Percentiles rank a stretch among this genome's conserved stretches.
Conservation (phyloP, 53 echinoderm and acorn worm species). For the Astropecten irregularis region DNA sequence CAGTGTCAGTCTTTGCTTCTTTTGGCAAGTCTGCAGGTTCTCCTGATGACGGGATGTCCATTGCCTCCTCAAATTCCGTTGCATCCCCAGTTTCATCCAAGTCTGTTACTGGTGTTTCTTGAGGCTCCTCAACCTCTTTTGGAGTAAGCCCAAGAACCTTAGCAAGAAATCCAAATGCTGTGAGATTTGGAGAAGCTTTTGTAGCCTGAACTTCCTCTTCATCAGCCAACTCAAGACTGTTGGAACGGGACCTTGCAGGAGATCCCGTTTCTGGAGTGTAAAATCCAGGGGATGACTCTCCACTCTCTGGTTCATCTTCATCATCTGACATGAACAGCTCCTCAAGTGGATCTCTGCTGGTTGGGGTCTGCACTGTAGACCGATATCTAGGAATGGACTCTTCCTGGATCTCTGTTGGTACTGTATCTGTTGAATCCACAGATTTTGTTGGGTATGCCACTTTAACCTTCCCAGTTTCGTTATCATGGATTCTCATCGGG, state of each 20-base stretch:
- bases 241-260: slow-evolving; percentile 39
- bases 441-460: slow-evolving; percentile 44
- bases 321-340: slow-evolving; percentile 1
- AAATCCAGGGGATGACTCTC: slow-evolving; percentile 68
- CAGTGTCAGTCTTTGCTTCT: background rate
- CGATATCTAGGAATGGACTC: background rate
- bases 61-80: slow-evolving; percentile 23
- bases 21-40: background rate
- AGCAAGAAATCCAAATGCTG: slow-evolving; percentile 60
- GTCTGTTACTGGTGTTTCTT: background rate
- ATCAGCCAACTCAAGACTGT: slow-evolving; percentile 11
- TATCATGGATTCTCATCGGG: slow-evolving; percentile 70
- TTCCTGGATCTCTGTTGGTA: background rate
- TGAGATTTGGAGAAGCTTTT: slow-evolving; percentile 45
- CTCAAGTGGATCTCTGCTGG: background rate
- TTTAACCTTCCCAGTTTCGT: slow-evolving; percentile 55
- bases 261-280: slow-evolving; percentile 82
- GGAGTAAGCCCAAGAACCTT: slow-evolving; percentile 68
- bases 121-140: slow-evolving; percentile 34
- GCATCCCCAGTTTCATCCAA: slow-evolving; percentile 35
- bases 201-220: slow-evolving; percentile 9
- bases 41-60: background rate
- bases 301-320: background rate
- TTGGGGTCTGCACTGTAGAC: background rate
- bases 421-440: background rate